phyloP scores from a whole-genome alignment of 2,888 invertebrate genomes.

The Scaptomyza reducta region DNA sequence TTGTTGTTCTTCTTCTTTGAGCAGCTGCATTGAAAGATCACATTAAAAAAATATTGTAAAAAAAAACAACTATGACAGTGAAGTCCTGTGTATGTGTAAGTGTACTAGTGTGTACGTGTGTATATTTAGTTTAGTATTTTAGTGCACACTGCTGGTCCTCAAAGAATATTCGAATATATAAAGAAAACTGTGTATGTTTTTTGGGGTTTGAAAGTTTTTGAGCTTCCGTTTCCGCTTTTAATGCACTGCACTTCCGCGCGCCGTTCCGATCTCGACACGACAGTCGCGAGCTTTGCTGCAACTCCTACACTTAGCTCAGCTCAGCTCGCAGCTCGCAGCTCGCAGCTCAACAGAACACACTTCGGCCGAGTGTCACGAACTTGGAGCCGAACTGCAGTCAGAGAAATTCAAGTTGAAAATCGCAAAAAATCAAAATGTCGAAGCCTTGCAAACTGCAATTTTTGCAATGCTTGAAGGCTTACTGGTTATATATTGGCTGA shows the following conservation, averaged over 20 bases:
- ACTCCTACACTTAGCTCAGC: slow-evolving; percentile 6
- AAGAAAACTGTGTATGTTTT: slow-evolving; percentile 16
- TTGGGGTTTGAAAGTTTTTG: slow-evolving; percentile 33
- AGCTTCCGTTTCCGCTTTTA: slow-evolving; percentile 73
- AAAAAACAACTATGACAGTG: slow-evolving; percentile 34
- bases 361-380: slow-evolving; percentile 22
- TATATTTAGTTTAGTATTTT: slow-evolving; percentile 1
- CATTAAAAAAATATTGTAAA: slow-evolving; percentile 63
- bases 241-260: slow-evolving; percentile 78
- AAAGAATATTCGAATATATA: slow-evolving; percentile 3
- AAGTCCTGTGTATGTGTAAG: slow-evolving; percentile 21
- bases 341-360: slow-evolving; percentile 5
- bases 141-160: not conserved
- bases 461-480: slow-evolving; percentile 25
- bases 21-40: slow-evolving; percentile 44
- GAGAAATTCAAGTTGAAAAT: slow-evolving; percentile 15
- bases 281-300: slow-evolving; percentile 33
- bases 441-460: not conserved
- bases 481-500: slow-evolving; percentile 29
- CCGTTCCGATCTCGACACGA: slow-evolving; percentile 74
- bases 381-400: slow-evolving; percentile 32
- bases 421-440: slow-evolving; percentile 12
- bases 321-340: not conserved
- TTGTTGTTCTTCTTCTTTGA: slow-evolving; percentile 45
- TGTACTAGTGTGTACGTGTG: slow-evolving; percentile 4